Base-by-base conservation (phyloP, 2,797 vertebrate species). In the Syncerus caffer region DNA sequence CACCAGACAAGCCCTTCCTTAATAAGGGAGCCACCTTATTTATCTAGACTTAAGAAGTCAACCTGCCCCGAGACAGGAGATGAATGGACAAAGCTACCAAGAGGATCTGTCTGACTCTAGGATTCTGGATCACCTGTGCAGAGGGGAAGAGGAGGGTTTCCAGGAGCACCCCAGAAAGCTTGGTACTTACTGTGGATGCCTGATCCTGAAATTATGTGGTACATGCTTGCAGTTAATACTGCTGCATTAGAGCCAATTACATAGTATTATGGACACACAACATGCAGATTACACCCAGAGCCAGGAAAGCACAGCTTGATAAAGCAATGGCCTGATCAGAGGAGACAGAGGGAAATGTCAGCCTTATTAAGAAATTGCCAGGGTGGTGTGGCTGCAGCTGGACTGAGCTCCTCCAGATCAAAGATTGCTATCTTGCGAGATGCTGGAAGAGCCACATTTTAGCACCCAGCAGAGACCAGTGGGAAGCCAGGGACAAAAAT, bases 201-300 rank as follows among this genome's bases (percentile, higher is more conserved):
- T 90, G 95, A 92, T 94, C 98, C 97, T 98, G 95, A 94, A 98
- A 98, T 98, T 97, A 96, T 96, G 92, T 96, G 34, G 96, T 98
- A 97, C 98, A 97, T 97, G 97, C 97, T 95, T 93, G 78, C 71
- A 98, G 98, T 98, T 99, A 98, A 98, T 98, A 97, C 98, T 97
- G 95, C 98, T 98, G 97, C 98, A 98, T 99, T 98, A 99, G 97
- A 98, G 98, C 97, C 98, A 98, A 98, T 99, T 99, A 98, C 98
- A 98, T 98, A 98, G 98, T 98, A 98, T 98, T 98, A 97, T 97
- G 98, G 98, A 97, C 98, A 98, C 98, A 98, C 98, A 98, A 97
- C 98, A 98, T n/a, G 16, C 50, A 94, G 98, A 98, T 98, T 98
- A 97, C 94, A 97, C 92, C 96, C 89, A 8, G 95, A 98, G 97